Evolutionary conservation across 1,140 invertebrate genomes (phyloP).

Genomic region (Mylabris phalerata): DNA sequence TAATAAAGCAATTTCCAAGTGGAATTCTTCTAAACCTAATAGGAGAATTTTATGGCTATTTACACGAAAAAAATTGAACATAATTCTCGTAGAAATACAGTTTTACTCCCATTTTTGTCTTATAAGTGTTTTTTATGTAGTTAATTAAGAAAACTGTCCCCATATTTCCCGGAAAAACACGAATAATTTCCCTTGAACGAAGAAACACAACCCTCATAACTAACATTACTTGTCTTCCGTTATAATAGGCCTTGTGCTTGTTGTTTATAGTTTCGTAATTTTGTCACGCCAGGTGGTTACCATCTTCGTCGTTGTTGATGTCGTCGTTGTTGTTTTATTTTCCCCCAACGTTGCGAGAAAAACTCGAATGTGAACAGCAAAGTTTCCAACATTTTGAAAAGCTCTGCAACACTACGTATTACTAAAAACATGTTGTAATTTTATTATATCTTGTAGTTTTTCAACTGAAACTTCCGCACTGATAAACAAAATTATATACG

Average conservation of each 20-base stretch:
- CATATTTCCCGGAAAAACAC: slow-evolving; percentile 14
- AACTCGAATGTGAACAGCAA: background rate
- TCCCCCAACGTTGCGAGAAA: background rate
- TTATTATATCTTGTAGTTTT: no score
- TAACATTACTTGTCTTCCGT: slow-evolving; percentile 4
- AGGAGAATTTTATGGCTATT: no score
- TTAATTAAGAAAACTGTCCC: slow-evolving; percentile 15
- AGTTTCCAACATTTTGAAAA: background rate
- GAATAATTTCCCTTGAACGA: slow-evolving; percentile 9
- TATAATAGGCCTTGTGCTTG: slow-evolving; percentile 5
- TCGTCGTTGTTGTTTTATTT: background rate
- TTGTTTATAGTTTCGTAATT: slow-evolving; percentile 17
- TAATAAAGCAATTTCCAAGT: no score
- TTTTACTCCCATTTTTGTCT: no score
- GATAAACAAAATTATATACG: no score
- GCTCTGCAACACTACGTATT: no score
- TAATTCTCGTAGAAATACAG: no score
- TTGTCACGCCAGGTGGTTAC: slow-evolving; percentile 6
- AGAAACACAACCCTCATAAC: slow-evolving; percentile 5
- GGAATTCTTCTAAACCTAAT: no score
- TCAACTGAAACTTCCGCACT: no score
- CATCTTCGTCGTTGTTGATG: no score
- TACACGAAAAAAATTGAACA: no score
- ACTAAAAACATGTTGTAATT: no score
- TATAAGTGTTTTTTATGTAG: background rate